Evolutionary conservation across 2,888 invertebrate genomes (phyloP).

Genomic region (Choreutis nemorana): DNA sequence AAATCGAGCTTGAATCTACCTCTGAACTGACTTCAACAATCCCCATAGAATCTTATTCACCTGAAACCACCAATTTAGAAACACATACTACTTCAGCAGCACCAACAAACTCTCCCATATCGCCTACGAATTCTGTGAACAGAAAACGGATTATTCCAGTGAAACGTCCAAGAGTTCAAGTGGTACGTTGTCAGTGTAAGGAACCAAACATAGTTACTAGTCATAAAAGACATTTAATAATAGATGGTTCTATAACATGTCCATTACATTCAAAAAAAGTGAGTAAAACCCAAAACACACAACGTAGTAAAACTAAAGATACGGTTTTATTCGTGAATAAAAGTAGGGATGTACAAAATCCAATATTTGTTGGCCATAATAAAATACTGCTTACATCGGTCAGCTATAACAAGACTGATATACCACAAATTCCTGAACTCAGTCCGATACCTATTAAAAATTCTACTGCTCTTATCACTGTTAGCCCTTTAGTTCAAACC

Average conservation of each 20-base stretch:
- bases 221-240: constrained; percentile 10
- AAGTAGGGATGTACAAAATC: constrained; percentile 1
- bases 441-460: constrained; percentile 1
- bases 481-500: too few species aligned
- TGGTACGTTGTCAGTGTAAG: constrained; percentile 2
- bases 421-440: constrained; percentile 1
- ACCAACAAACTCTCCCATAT: too few species aligned
- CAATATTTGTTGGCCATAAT: constrained; percentile 30
- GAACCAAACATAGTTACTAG: constrained; percentile 1
- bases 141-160: too few species aligned
- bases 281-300: constrained; percentile 20
- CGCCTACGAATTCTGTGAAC: too few species aligned
- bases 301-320: too few species aligned
- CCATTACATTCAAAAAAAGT: constrained; percentile 11
- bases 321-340: background rate
- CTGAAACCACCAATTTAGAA: too few species aligned
- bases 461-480: too few species aligned
- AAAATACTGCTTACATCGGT: constrained; percentile 46
- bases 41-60: too few species aligned
- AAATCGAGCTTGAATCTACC: too few species aligned
- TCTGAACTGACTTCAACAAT: too few species aligned
- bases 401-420: background rate
- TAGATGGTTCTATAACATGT: constrained; percentile 15
- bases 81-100: too few species aligned
- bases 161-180: background rate